Evolutionary conservation across 2,113 vertebrate species (phyloP), one percentile per base, ranked within the genome.

Genomic region (Dendropsophus ebraccatus): DNA sequence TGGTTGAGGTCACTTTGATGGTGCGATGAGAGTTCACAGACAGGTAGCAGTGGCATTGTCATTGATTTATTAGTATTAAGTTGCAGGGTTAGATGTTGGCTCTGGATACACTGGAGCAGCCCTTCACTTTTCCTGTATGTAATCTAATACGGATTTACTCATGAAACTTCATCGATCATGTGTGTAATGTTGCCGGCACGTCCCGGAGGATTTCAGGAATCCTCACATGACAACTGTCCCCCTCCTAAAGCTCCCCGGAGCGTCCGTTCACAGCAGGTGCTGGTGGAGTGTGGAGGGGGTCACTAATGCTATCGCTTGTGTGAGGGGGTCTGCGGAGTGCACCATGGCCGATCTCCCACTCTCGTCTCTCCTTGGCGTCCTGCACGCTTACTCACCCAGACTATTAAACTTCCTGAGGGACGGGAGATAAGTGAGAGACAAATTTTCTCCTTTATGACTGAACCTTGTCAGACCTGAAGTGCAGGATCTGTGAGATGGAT

Each of bases 161-260:
- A 45, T 28, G 41, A 67, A 76, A 62, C 73, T 35, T 85, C 13
- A 50, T 65, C 62, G 47, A 28, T 78, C 54, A 12, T 62, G 7
- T 35, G 35, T 47, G 45, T n/a, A 19, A 28, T 28, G 1, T n/a
- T 8, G 19, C 72, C 37, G 49, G 56, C 41, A n/a, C 47, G 35
- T 65, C 37, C 56, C 10, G 10, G 28, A 50, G 32, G 25, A 60
- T 35, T 47, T 76, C 37, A n/a, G 37, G 72, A 77, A 76, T 85
- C 45, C n/a, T 65, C 37, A 45, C 35, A 65, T 85, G 83, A 77
- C 83, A 85, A 67, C 74, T 84, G 82, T 50, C 30, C 23, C n/a
- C 0, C 2, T 23, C 19, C 35, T 54, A 23, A 60, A 14, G 12
- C 23, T 12, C 45, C 67, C 65, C 50, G 28, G 21, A 10, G 2